Evolutionary conservation across 2,888 invertebrate genomes (phyloP), one percentile per base, ranked within the genome.

Genomic region (Brachycybe producta): DNA sequence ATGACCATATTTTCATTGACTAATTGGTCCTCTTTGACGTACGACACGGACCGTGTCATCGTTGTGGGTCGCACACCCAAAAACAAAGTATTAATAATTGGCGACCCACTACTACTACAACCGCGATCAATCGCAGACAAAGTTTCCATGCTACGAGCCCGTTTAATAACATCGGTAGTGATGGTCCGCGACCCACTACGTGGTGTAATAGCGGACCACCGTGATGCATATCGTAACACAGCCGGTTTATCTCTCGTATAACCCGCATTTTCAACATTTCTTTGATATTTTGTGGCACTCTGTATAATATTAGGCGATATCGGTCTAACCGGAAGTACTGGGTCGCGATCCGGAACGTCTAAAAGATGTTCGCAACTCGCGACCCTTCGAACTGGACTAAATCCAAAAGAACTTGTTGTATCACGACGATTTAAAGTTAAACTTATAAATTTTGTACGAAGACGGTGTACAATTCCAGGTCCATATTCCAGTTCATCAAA

Each of bases 121-220:
- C 35, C 23, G 5, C 21, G 21, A 19, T 49, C 52, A 8, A 30
- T 44, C 28, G 40, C 34, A 3, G 52, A 44, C 15, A 57, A 27
- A 8, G 55, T 56, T 27, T 57, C 57, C 57, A 57, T 57, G 43
- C 57, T 57, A 23, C 55, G 49, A n/a, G 57, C 56, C 28, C 53
- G 41, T 39, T 57, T 57, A 34, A 57, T 3, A 17, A 35, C 30
- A 5, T 47, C 51, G n/a, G 17, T 19, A 11, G 11, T 39, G 2
- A 21, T 13, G 23, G 26, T 13, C 17, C 24, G 38, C 7, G 23
- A 28, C 3, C 15, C 2, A 15, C 8, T n/a, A 2, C 15, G 17
- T 11, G 17, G 8, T 3, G 15, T 30, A n/a, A 30, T 32, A 11
- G n/a, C 17, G 28, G 15, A n/a, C 5, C 21, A 39, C n/a, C n/a